These are phyloP conservation scores for Cryptus viduatorius DNA, from an alignment of 2,888 invertebrate species.

Conservation along the genomic window DNA sequence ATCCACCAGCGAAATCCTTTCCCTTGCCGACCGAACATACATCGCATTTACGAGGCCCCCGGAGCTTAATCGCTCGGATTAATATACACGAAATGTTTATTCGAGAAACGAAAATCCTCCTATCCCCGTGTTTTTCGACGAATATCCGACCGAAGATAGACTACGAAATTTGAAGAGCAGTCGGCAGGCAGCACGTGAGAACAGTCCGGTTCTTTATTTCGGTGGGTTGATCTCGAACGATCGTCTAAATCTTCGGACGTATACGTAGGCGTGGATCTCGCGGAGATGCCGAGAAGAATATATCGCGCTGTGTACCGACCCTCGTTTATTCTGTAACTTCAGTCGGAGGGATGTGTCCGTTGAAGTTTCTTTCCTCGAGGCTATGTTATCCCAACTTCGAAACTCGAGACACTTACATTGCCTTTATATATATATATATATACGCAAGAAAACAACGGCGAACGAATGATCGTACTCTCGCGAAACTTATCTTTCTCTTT, in stretches of 20 bases:
- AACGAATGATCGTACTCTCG: background rate
- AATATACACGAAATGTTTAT: background rate
- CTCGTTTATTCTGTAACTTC: slow-evolving; percentile 1
- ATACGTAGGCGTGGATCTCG: slow-evolving; percentile 13
- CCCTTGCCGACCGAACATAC: background rate
- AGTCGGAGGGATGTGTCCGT: background rate
- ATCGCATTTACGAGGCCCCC: background rate
- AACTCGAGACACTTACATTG: no score
- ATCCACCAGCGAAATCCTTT: slow-evolving; percentile 39
- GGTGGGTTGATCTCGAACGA: slow-evolving; percentile 13
- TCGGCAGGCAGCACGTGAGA: background rate
- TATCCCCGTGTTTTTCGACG: background rate
- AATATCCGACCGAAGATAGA: background rate
- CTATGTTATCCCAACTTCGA: background rate
- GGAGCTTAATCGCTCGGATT: background rate
- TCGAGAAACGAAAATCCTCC: background rate
- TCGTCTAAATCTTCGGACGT: slow-evolving; percentile 19
- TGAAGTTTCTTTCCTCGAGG: background rate
- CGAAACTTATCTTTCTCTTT: slow-evolving; percentile 19
- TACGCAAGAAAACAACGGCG: slow-evolving; percentile 1
- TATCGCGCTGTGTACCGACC: background rate
- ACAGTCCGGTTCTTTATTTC: slow-evolving; percentile 13
- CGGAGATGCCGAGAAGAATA: background rate
- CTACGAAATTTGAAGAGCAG: background rate
- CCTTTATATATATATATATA: background rate